Evolutionary conservation across 2,113 vertebrate genomes (phyloP), one percentile per base, ranked within the genome.

Genomic region (Hippocampus comes): DNA sequence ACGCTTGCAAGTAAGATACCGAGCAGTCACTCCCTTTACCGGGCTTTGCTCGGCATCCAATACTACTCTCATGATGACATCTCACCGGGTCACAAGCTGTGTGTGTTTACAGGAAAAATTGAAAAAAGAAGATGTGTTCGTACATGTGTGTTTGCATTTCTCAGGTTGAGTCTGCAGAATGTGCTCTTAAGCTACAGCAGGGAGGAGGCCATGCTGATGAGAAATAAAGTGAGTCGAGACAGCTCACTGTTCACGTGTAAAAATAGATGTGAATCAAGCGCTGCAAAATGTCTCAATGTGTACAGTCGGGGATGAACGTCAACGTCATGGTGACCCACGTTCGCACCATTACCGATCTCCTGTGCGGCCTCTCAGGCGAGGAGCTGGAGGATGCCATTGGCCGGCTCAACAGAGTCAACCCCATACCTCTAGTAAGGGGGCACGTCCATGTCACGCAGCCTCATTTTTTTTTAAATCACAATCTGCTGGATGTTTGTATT

Each of bases 331-430:
- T 81, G 70, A 64, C 23, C n/a, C 78, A 49, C 12, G 88, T 87
- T 46, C 85, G 76, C 42, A 75, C 68, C 66, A 78, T 93, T 78
- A 86, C 80, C 71, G 86, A 68, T 21, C 90, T 91, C 17, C 82
- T 93, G 80, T 87, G 77, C 70, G 90, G 87, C 2, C 5, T 92
- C 25, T 79, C 91, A 0, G 79, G 79, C 41, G 48, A 42, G n/a
- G 86, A 90, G 49, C 20, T 93, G 61, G 91, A 93, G 48, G 87
- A 92, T 3, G 70, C 83, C 27, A 85, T 90, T 1, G 86, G 84
- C 14, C 38, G 53, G 1, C 76, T 93, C 42, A 90, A 88, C 70
- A 74, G 88, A 72, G 66, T 84, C 71, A 78, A 25, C 5, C 74
- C 81, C 27, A 43, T 43, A 0, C 17, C 66, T 38, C 46, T 86